Evolutionary conservation across 1,140 invertebrate species (phyloP).

Genomic region (Bemisia tabaci): DNA sequence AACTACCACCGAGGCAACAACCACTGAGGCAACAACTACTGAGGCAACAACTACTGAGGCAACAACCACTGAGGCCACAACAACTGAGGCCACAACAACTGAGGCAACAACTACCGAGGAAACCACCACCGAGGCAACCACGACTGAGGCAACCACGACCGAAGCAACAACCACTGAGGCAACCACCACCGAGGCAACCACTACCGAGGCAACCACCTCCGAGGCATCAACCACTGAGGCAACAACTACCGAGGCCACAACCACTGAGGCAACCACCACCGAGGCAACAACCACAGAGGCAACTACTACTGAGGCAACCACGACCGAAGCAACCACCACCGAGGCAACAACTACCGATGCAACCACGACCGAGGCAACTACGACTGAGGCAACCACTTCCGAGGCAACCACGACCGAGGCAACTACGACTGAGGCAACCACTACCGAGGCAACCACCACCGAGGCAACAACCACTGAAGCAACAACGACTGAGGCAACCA

Average conservation of each 20-base stretch:
- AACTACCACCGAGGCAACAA: neutral
- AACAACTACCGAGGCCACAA: neutral
- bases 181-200: neutral
- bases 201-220: neutral
- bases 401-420: neutral
- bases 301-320: neutral
- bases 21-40: neutral
- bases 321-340: neutral
- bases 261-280: neutral
- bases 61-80: neutral
- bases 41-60: neutral
- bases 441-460: neutral
- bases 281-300: neutral
- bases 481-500: neutral
- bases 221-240: neutral
- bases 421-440: neutral
- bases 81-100: neutral
- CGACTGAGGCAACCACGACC: neutral
- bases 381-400: neutral
- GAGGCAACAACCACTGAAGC: neutral
- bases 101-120: neutral
- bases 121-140: neutral
- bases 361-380: neutral
- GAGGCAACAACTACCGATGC: neutral
- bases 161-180: neutral